phyloP scores from a whole-genome alignment of 2,797 vertebrate species.

The Sebastes miniatus region DNA sequence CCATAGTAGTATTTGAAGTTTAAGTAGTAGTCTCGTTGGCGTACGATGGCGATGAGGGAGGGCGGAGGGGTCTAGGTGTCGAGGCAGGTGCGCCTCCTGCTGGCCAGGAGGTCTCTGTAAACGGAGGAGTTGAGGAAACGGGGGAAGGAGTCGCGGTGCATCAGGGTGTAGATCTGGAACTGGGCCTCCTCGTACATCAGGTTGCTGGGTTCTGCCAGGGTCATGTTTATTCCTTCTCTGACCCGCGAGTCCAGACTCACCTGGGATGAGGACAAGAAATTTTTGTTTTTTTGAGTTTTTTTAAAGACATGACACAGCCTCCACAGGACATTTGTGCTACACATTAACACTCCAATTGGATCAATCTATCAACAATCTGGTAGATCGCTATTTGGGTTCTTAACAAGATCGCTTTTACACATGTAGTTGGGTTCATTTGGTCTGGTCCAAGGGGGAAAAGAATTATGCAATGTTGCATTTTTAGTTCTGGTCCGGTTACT shows the following conservation, averaged over 20 bases:
- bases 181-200: constrained; percentile 99
- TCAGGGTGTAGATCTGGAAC: constrained; percentile 98
- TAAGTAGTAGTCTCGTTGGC: constrained; percentile 76
- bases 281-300: background rate
- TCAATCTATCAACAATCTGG: background rate
- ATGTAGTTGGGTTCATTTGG: no score
- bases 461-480: no score
- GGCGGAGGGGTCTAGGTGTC: constrained; percentile 86
- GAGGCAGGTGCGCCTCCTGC: constrained; percentile 90
- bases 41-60: constrained; percentile 57
- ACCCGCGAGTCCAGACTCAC: constrained; percentile 98
- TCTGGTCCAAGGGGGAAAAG: no score
- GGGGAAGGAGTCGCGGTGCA: constrained; percentile 99
- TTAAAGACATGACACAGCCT: background rate
- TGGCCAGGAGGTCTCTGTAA: constrained; percentile 96
- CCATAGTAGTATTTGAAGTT: constrained; percentile 79
- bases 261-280: constrained; percentile 72
- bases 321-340: background rate
- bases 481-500: no score
- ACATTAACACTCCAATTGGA: background rate
- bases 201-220: constrained; percentile 90
- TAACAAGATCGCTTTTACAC: no score
- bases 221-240: constrained; percentile 96
- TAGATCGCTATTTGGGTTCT: background rate
- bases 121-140: constrained; percentile 99